Conservation (phyloP, 2,888 invertebrate genomes). For the Oeneis ivallda region DNA sequence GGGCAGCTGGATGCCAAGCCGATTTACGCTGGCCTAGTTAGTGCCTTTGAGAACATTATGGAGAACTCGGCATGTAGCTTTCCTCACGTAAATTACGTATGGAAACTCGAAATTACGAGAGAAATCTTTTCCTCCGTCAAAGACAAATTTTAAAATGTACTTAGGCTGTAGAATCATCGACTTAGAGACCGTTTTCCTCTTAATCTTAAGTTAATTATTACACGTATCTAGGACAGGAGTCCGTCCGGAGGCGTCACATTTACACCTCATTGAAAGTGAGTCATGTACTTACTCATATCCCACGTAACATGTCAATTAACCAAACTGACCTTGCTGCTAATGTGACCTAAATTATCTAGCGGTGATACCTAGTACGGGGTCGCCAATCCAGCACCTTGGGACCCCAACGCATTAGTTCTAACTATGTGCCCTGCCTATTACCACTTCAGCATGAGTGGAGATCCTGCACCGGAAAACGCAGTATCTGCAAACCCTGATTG, state of each 20-base stretch:
- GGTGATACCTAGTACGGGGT: conserved; percentile 13
- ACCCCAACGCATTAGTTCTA: too few species aligned
- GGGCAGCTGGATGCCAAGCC: too few species aligned
- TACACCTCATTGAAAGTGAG: conserved; percentile 64
- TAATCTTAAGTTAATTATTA: conserved; percentile 25
- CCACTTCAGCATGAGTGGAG: too few species aligned
- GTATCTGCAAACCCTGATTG: too few species aligned
- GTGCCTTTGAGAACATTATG: too few species aligned
- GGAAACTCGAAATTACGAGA: too few species aligned
- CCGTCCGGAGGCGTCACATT: conserved; percentile 47
- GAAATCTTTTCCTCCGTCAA: too few species aligned
- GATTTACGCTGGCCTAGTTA: too few species aligned
- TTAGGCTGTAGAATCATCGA: background rate
- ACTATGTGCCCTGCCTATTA: too few species aligned
- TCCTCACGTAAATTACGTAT: too few species aligned
- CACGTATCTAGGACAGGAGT: conserved; percentile 35
- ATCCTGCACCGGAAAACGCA: too few species aligned
- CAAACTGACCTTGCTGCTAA: conserved; percentile 41
- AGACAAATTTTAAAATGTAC: background rate
- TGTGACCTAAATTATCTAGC: conserved; percentile 31
- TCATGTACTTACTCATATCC: conserved; percentile 54
- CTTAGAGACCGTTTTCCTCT: background rate
- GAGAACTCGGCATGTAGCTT: too few species aligned
- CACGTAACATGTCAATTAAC: conserved; percentile 59
- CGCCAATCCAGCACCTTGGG: background rate